A percentile compares a stretch with the other conserved stretches of the same genome.
Conservation (phyloP, 2,888 invertebrate genomes). For the Liodrosophila aerea region DNA sequence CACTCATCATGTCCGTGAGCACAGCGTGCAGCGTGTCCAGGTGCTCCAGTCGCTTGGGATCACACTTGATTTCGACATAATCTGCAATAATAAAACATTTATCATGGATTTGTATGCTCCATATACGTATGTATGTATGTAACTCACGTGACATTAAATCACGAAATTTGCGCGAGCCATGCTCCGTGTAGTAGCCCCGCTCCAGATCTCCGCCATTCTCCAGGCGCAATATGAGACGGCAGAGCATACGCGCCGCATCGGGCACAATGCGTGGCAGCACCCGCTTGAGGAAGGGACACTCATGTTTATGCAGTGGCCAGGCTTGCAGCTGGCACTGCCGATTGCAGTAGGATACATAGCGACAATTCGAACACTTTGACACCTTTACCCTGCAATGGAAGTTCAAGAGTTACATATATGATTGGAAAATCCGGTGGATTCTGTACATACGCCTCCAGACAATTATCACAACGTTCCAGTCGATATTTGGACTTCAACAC, state of each 20-base stretch:
- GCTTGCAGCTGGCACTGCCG: slow-evolving; percentile 90
- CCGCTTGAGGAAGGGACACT: slow-evolving; percentile 90
- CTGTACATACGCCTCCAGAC: slow-evolving; percentile 87
- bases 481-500: slow-evolving; percentile 88
- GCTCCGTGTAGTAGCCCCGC: slow-evolving; percentile 87
- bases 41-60: slow-evolving; percentile 89
- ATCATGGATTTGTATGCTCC: no score
- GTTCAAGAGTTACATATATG: no score
- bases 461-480: slow-evolving; percentile 89
- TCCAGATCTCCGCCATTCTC: slow-evolving; percentile 87
- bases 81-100: slow-evolving; percentile 84
- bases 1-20: slow-evolving; percentile 87
- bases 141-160: slow-evolving; percentile 95
- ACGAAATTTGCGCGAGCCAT: slow-evolving; percentile 89
- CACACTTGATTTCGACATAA: slow-evolving; percentile 90
- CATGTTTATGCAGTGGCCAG: slow-evolving; percentile 92
- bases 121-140: no score
- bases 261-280: slow-evolving; percentile 89
- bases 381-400: slow-evolving; percentile 86
- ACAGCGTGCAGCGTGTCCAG: slow-evolving; percentile 89
- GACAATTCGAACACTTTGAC: slow-evolving; percentile 91
- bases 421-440: neutral
- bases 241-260: slow-evolving; percentile 91
- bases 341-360: slow-evolving; percentile 92
- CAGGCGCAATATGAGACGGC: slow-evolving; percentile 86